Percentiles rank a stretch among this genome's conserved stretches.
phyloP scores from a whole-genome alignment of 2,888 invertebrate species.

The Chrysolina haemoptera region DNA sequence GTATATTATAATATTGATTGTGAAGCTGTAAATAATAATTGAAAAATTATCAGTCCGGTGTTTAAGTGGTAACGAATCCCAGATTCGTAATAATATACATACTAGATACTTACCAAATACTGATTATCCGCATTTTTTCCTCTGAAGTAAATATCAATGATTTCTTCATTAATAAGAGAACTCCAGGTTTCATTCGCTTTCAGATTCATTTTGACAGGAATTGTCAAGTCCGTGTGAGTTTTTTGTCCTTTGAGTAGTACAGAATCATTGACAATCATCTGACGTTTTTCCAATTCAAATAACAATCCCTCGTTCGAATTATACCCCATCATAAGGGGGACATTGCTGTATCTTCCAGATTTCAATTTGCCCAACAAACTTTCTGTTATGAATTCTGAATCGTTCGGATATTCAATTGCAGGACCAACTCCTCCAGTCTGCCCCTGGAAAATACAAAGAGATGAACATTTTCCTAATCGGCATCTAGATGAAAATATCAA shows the following conservation, averaged over 20 bases:
- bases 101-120: slow-evolving; percentile 22
- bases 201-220: slow-evolving; percentile 24
- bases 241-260: background rate
- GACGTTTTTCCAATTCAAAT: slow-evolving; percentile 1
- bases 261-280: background rate
- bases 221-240: background rate
- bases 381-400: slow-evolving; percentile 59
- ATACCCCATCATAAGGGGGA: slow-evolving; percentile 51
- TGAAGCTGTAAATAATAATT: no score
- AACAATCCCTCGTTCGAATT: slow-evolving; percentile 59
- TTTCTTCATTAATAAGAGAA: slow-evolving; percentile 3
- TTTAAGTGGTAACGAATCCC: no score
- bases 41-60: no score
- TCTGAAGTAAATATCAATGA: slow-evolving; percentile 25
- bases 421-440: slow-evolving; percentile 42
- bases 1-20: no score
- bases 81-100: background rate
- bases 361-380: slow-evolving; percentile 57
- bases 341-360: slow-evolving; percentile 51
- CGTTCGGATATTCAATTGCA: slow-evolving; percentile 54
- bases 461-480: no score
- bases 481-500: no score
- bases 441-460: slow-evolving; percentile 9
- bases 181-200: slow-evolving; percentile 1
- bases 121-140: slow-evolving; percentile 26